Evolutionary conservation across 2,888 invertebrate genomes (phyloP).

Genomic region (Pheosia tremula): DNA sequence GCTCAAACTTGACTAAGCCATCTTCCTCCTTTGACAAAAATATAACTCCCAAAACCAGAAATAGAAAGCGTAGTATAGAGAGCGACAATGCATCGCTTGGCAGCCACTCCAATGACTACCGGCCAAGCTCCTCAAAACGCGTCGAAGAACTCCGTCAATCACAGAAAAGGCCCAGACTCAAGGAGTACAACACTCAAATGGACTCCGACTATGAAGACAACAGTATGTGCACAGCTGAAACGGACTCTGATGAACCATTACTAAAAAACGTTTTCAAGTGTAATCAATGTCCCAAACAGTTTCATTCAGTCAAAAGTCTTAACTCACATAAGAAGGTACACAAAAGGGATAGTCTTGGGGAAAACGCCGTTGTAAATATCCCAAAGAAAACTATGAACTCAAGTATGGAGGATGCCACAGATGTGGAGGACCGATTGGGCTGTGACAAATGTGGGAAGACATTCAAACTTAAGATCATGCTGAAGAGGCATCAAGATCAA

Average conservation of each 20-base stretch:
- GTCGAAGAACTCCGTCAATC: conserved; percentile 63
- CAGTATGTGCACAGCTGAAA: conserved; percentile 62
- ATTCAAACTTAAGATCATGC: conserved; percentile 79
- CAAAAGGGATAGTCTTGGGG: conserved; percentile 9
- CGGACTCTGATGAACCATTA: conserved; percentile 72
- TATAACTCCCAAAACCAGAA: conserved; percentile 49
- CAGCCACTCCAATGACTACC: conserved; percentile 60
- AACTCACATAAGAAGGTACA: conserved; percentile 1
- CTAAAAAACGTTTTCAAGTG: conserved; percentile 55
- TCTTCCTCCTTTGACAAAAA: conserved; percentile 57
- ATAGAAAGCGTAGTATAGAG: conserved; percentile 68
- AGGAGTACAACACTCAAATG: conserved; percentile 41
- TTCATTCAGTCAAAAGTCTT: conserved; percentile 49
- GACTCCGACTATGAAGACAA: conserved; percentile 75
- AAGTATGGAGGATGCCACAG: conserved; percentile 45
- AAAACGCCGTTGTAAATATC: conserved; percentile 38
- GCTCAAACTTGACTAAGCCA: conserved; percentile 62
- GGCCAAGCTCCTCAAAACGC: conserved; percentile 61
- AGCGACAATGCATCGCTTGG: conserved; percentile 65
- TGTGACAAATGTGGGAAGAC: conserved; percentile 71
- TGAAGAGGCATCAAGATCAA: conserved; percentile 70
- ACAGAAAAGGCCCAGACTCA: conserved; percentile 57
- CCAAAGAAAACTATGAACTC: conserved; percentile 32
- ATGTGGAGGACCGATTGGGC: conserved; percentile 60
- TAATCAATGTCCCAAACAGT: conserved; percentile 59